These are phyloP conservation scores for Scolopax rusticola DNA, from an alignment of 2,797 vertebrate species.

Conservation along the genomic window DNA sequence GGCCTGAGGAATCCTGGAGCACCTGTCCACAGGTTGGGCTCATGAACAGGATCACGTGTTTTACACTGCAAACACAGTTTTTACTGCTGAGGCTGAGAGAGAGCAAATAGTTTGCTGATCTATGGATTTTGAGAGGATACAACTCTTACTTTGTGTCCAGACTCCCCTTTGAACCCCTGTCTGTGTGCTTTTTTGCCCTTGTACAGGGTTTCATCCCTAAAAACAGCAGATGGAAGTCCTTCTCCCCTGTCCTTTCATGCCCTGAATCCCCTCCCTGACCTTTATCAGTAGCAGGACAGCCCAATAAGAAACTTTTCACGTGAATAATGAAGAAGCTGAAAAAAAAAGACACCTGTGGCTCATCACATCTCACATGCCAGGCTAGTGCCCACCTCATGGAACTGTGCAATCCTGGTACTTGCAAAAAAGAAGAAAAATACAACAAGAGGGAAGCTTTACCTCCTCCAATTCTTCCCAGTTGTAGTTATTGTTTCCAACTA, in stretches of 20 bases:
- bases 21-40: background rate
- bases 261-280: background rate
- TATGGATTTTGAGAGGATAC: background rate
- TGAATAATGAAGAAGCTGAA: background rate
- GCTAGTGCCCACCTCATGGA: background rate
- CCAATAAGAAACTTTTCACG: background rate
- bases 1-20: background rate
- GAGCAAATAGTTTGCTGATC: background rate
- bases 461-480: slow-evolving; percentile 98
- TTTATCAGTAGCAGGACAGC: background rate
- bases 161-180: background rate
- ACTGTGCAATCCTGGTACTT: background rate
- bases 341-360: background rate
- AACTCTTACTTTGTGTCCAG: background rate
- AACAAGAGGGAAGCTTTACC: slow-evolving; percentile 76
- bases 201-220: background rate
- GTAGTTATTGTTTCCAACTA: slow-evolving; percentile 97
- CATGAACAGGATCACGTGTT: fast-evolving
- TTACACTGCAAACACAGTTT: background rate
- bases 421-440: background rate
- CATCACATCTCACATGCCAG: background rate
- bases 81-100: background rate
- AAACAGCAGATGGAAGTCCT: background rate
- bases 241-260: background rate
- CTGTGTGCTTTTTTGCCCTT: background rate